Conservation (phyloP, 2,888 invertebrate species). For the Cryptosula pallasiana region DNA sequence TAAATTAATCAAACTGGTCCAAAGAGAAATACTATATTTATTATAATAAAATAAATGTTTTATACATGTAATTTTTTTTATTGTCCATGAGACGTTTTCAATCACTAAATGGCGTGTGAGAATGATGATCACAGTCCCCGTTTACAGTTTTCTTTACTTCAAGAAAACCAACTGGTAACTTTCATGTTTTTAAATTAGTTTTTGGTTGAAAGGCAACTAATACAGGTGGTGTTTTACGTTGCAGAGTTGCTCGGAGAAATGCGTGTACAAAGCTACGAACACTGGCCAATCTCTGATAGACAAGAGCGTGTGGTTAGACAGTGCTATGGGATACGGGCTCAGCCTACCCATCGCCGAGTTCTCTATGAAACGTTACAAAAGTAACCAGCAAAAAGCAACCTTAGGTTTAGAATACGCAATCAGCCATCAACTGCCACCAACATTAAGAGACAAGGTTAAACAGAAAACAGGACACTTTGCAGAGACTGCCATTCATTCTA, state of each 20-base stretch:
- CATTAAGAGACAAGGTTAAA: neutral
- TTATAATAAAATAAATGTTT: too few species aligned
- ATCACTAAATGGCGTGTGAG: too few species aligned
- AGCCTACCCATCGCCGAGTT: neutral
- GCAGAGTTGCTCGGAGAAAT: slow-evolving; percentile 15
- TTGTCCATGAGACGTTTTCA: too few species aligned
- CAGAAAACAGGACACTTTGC: neutral
- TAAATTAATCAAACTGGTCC: too few species aligned
- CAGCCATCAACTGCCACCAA: neutral
- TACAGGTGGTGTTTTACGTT: too few species aligned
- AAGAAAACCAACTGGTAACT: too few species aligned
- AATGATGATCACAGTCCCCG: too few species aligned
- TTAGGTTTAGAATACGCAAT: neutral
- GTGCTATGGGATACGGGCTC: neutral
- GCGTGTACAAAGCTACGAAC: neutral
- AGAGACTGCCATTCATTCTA: slow-evolving; percentile 8
- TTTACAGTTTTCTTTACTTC: too few species aligned
- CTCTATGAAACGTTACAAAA: slow-evolving; percentile 3
- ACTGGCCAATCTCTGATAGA: neutral
- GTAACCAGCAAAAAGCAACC: slow-evolving; percentile 2
- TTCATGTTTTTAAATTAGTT: too few species aligned
- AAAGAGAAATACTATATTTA: too few species aligned
- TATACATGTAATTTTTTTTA: too few species aligned
- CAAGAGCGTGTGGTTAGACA: slow-evolving; percentile 4
- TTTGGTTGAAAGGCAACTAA: too few species aligned